A percentile compares a stretch with the other conserved stretches of the same genome.
phyloP scores from a whole-genome alignment of 2,797 vertebrate species.

The Pangasius djambal region DNA sequence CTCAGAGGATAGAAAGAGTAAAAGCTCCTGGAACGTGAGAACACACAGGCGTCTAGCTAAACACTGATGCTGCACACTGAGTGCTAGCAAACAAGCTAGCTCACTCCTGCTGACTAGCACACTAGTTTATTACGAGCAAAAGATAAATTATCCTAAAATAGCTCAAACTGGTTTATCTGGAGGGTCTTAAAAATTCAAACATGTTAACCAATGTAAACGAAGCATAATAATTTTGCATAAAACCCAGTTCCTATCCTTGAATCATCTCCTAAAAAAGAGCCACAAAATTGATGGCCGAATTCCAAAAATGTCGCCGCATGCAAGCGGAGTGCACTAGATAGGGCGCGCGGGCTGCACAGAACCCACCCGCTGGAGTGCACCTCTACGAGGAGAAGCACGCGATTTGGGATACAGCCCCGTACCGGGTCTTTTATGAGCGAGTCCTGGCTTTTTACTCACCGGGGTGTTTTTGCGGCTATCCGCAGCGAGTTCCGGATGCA shows the following conservation, averaged over 20 bases:
- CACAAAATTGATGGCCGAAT: background rate
- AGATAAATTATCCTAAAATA: background rate
- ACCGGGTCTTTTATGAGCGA: background rate
- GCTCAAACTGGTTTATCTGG: background rate
- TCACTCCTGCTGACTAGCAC: background rate
- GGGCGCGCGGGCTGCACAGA: no score
- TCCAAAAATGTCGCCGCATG: background rate
- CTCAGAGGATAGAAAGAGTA: background rate
- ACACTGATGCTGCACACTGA: background rate
- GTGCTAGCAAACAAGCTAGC: background rate
- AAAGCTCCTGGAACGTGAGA: background rate
- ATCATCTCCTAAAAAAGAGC: no score
- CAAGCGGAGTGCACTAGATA: background rate
- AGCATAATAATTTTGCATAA: background rate
- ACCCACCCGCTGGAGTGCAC: background rate
- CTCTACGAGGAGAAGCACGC: no score
- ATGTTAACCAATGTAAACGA: background rate
- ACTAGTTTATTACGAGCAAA: background rate
- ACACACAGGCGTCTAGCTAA: no score
- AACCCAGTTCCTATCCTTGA: background rate
- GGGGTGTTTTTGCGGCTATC: constrained; percentile 59
- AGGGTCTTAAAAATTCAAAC: background rate
- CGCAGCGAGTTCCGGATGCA: constrained; percentile 74
- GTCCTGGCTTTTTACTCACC: constrained; percentile 64
- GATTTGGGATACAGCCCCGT: background rate